Evolutionary conservation across 2,888 invertebrate genomes (phyloP), one percentile per base, ranked within the genome.

Genomic region (Isoperla grammatica): DNA sequence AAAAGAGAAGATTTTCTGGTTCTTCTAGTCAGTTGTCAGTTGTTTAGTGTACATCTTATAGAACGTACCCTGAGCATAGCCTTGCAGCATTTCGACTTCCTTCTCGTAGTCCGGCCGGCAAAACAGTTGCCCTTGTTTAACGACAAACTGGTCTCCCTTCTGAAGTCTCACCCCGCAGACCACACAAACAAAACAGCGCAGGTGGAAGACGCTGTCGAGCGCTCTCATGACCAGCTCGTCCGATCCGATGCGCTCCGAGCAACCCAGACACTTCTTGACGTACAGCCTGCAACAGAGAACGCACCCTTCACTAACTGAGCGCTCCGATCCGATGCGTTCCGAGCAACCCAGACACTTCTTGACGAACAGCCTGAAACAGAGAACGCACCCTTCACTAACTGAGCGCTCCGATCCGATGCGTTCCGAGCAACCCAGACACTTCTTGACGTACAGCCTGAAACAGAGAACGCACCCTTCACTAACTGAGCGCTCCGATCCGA

Each of bases 221-320:
- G 87, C 86, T 67, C 88, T 78, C 87, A 90, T 89, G 67, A 90
- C 90, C 67, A 90, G 78, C 73, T 91, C 90, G 69, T 86, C 86
- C 29, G 88, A 80, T 53, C 83, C 79, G 64, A 89, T 83, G 65
- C 83, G 75, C 71, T 86, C 85, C 49, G 83, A 81, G 73, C 89
- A 89, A 46, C 86, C 84, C 67, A 84, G 81, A 72, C 89, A 89
- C 75, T 87, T 87, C 66, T 85, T 84, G 59, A 84, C 81, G 72
- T 82, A 88, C 66, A 87, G 77, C 73, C 88, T 87, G 77, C 8
- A 29, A 29, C 29, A 29, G 5, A 29, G 29, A 29, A 29, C 29
- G 29, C 29, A 29, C 29, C 29, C 29, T 29, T 8, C 29, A 6
- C 29, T 29, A 6, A 29, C 29, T 29, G 90, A 69, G 86, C 86